Base-by-base conservation (phyloP, 2,888 invertebrate species). In the Carterocephalus palaemon region DNA sequence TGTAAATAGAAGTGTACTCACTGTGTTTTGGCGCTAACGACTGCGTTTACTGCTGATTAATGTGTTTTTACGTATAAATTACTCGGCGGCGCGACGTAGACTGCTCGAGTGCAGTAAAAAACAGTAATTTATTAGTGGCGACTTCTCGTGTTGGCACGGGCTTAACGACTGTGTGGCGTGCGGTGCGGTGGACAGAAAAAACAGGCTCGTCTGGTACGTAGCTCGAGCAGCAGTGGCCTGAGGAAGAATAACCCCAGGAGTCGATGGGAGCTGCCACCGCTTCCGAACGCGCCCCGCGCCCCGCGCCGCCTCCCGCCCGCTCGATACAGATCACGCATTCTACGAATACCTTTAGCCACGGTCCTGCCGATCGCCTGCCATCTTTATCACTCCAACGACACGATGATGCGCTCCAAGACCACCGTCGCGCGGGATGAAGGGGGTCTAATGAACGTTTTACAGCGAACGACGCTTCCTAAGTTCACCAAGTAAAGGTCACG, bases 111-210 rank as follows among this genome's bases (percentile, higher is more conserved):
- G 75, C 78, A 75, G 83, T 83, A 84, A 86, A 84, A 86, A 86
- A 85, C 84, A 80, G 82, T 85, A 86, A 86, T 86, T 86, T 86
- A 86, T 89, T 87, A 86, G 88, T 86, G 89, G 88, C 88, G 89
- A 88, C 88, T 88, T 87, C 89, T 89, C 88, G 89, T 88, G 86
- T 88, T 88, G 87, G 86, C 88, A 86, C 89, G 89, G 88, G 80
- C 84, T 84, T 86, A 88, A 88, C 88, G 88, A 86, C 86, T 85
- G 85, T 86, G 82, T 84, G 85, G 87, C 85, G 88, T 88, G 85
- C 83, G 84, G 81, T 76, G 76, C 88, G 85, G 84, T 86, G 82
- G 76, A 88, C 88, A 88, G 89, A 89, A 89, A 89, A 90, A 89
- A 88, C 89, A 89, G 87, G 89, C 82, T 82, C 72, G 81, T 73